Evolutionary conservation across 64 coral and sea anemone genomes (phyloP).

Genomic region (Cladopsammia gracilis): DNA sequence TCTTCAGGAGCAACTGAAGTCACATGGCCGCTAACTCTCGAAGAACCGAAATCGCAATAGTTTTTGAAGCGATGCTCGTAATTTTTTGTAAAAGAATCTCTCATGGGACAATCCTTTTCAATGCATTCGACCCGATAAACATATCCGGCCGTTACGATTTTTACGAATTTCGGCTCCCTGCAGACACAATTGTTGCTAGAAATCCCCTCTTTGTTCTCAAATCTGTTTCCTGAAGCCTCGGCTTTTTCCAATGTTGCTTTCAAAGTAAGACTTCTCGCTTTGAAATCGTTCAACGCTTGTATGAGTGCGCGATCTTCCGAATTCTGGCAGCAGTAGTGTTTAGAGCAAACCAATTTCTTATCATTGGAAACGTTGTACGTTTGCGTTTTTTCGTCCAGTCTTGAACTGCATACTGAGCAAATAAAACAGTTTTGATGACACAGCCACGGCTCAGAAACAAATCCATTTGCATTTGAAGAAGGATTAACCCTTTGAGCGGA

Average conservation of each 20-base stretch:
- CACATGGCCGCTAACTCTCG: neutral
- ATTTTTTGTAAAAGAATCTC: slow-evolving; percentile 22
- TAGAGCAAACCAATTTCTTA: slow-evolving; percentile 46
- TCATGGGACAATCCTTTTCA: slow-evolving; percentile 62
- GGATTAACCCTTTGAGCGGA: slow-evolving; percentile 19
- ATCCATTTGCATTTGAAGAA: slow-evolving; percentile 31
- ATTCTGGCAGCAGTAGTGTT: slow-evolving; percentile 35
- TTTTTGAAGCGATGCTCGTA: slow-evolving; percentile 58
- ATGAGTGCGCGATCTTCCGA: slow-evolving; percentile 22
- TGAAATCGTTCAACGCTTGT: slow-evolving; percentile 62
- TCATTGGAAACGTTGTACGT: slow-evolving; percentile 40
- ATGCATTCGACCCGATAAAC: slow-evolving; percentile 71
- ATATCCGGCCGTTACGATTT: slow-evolving; percentile 47
- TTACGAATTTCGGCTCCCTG: neutral
- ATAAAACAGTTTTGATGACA: slow-evolving; percentile 73
- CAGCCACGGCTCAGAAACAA: neutral
- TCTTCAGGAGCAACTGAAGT: slow-evolving; percentile 65
- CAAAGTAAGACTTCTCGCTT: slow-evolving; percentile 28
- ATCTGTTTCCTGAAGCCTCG: neutral
- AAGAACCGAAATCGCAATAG: slow-evolving; percentile 76
- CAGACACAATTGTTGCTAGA: neutral
- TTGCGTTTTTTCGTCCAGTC: slow-evolving; percentile 29
- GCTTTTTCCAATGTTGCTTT: slow-evolving; percentile 13
- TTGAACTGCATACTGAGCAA: slow-evolving; percentile 46
- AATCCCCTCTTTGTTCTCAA: neutral